Evolutionary conservation across 2,888 invertebrate species (phyloP).

Genomic region (Apomyelois bistriatella): DNA sequence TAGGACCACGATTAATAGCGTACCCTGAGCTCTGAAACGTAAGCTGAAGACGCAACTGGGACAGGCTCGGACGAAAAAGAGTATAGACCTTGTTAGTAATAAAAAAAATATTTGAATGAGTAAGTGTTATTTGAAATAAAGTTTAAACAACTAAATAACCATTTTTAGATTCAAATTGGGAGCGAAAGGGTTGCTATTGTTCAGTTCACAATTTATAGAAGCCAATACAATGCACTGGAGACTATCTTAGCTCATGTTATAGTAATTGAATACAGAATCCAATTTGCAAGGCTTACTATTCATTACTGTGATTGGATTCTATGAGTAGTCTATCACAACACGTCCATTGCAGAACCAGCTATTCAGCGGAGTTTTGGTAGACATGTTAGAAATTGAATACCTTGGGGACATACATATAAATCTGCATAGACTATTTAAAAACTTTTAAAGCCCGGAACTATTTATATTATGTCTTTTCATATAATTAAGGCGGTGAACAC

Average conservation of each 20-base stretch:
- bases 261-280: constrained; percentile 46
- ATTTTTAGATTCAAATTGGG: background rate
- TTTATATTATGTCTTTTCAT: no score
- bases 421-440: no score
- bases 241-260: constrained; percentile 38
- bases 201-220: background rate
- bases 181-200: background rate
- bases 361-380: background rate
- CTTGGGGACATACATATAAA: no score
- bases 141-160: background rate
- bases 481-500: no score
- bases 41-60: no score
- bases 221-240: constrained; percentile 26
- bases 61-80: no score
- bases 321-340: constrained; percentile 20
- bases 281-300: constrained; percentile 51
- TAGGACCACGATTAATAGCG: no score
- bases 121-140: no score
- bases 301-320: constrained; percentile 46
- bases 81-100: no score
- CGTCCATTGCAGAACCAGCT: background rate
- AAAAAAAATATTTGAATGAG: no score
- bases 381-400: background rate
- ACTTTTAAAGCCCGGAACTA: no score
- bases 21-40: no score